Evolutionary conservation across 2,113 vertebrate genomes (phyloP).

Genomic region (Mystacornis crossleyi): DNA sequence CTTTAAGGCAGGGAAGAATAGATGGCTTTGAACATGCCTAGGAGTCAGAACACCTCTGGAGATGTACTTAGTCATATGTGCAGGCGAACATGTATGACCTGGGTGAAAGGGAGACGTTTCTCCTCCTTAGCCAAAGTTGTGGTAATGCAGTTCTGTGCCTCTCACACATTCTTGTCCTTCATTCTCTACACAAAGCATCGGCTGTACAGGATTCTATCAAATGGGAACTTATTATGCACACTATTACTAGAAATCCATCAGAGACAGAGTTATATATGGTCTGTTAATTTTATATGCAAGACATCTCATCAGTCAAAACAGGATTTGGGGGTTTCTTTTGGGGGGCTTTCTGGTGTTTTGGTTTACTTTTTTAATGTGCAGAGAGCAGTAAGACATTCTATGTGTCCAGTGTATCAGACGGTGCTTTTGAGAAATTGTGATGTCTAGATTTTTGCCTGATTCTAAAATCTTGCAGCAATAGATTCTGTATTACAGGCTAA

Average conservation of each 20-base stretch:
- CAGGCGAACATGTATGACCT: neutral
- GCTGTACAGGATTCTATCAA: neutral
- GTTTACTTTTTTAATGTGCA: neutral
- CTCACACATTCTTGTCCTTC: neutral
- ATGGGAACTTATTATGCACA: neutral
- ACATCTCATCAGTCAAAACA: neutral
- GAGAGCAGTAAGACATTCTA: neutral
- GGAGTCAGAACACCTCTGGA: neutral
- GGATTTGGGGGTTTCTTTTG: neutral
- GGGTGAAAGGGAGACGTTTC: neutral
- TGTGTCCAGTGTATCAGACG: neutral
- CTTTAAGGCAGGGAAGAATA: neutral
- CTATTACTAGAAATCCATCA: neutral
- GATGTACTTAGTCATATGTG: neutral
- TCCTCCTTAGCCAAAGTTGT: neutral
- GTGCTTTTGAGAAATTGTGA: neutral
- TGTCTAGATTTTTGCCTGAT: neutral
- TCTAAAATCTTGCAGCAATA: neutral
- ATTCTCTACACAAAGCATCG: neutral
- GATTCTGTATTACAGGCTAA: neutral
- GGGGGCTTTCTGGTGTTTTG: neutral
- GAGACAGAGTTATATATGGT: neutral
- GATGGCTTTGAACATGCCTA: neutral
- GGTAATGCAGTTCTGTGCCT: neutral
- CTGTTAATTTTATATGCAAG: neutral